Evolutionary conservation across 2,113 vertebrate genomes (phyloP).

Genomic region (Bostrychus sinensis): DNA sequence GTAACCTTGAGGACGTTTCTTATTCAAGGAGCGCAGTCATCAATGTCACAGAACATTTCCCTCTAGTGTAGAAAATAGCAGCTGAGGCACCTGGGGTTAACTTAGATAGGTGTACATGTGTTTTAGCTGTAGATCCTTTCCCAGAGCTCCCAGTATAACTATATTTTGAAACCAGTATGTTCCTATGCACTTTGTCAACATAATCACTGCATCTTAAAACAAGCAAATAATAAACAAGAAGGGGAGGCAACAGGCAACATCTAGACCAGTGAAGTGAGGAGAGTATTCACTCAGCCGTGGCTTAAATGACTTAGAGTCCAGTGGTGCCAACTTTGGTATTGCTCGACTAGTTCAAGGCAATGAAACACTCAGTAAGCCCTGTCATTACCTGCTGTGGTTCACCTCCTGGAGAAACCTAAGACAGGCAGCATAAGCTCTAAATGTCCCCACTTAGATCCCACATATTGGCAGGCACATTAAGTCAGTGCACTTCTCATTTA

Average conservation of each 20-base stretch:
- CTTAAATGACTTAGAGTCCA: background rate
- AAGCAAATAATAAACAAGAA: background rate
- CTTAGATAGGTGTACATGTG: background rate
- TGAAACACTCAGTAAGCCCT: slow-evolving; percentile 53
- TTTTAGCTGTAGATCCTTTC: too few species aligned
- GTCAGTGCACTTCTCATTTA: background rate
- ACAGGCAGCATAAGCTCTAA: slow-evolving; percentile 10
- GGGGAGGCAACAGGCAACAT: background rate
- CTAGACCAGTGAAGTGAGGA: slow-evolving; percentile 16
- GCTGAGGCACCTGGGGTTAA: background rate
- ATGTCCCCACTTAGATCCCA: background rate
- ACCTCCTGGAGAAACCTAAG: slow-evolving; percentile 6
- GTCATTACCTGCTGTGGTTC: slow-evolving; percentile 42
- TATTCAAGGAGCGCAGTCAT: background rate
- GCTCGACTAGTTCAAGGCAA: slow-evolving; percentile 35
- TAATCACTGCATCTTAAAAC: background rate
- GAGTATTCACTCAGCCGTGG: slow-evolving; percentile 12
- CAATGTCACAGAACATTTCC: background rate
- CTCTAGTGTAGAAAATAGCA: background rate
- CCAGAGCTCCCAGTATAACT: too few species aligned
- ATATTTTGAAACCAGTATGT: too few species aligned
- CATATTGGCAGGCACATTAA: slow-evolving; percentile 1
- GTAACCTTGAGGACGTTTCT: background rate
- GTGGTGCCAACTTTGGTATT: slow-evolving; percentile 21
- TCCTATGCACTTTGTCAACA: background rate